Percentiles rank a stretch among this genome's conserved stretches.
Conservation (phyloP, 2,888 invertebrate genomes). For the Augochlorella aurata region DNA sequence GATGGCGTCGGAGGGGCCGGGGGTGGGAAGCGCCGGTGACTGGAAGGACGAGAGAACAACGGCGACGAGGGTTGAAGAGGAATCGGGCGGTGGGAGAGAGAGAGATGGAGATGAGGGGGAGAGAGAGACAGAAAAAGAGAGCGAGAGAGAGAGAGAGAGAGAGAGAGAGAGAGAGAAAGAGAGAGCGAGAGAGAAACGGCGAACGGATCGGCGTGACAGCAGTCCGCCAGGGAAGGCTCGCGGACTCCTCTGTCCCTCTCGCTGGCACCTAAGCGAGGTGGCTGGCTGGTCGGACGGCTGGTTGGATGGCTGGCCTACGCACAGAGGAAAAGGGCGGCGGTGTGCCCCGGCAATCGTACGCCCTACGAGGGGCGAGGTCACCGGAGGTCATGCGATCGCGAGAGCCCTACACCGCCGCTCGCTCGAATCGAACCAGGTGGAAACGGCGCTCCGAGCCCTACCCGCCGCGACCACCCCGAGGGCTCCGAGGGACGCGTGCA, state of each 20-base stretch:
- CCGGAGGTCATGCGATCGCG: slow-evolving; percentile 70
- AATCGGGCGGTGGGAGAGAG: slow-evolving; percentile 27
- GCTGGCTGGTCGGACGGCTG: slow-evolving; percentile 1
- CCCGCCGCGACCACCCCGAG: neutral
- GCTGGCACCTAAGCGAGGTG: slow-evolving; percentile 2
- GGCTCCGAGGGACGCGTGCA: neutral
- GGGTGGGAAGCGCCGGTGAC: slow-evolving; percentile 53
- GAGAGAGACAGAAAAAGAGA: too few species aligned
- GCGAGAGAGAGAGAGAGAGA: neutral
- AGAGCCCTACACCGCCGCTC: slow-evolving; percentile 52
- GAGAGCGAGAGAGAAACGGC: neutral
- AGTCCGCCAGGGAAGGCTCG: slow-evolving; percentile 47
- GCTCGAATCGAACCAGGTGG: slow-evolving; percentile 52
- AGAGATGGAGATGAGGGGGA: neutral
- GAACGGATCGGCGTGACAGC: slow-evolving; percentile 58
- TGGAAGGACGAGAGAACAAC: slow-evolving; percentile 54
- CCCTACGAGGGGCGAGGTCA: slow-evolving; percentile 68
- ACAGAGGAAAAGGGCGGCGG: slow-evolving; percentile 66
- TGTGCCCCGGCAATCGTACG: slow-evolving; percentile 65
- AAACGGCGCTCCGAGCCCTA: slow-evolving; percentile 1
- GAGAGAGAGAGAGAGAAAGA: neutral
- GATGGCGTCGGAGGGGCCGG: slow-evolving; percentile 16
- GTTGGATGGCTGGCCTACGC: slow-evolving; percentile 39
- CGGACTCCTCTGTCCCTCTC: slow-evolving; percentile 39
- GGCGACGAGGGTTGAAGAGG: slow-evolving; percentile 38